Evolutionary conservation across 92 coral and sea anemone species (phyloP).

Genomic region (Porites lobata): DNA sequence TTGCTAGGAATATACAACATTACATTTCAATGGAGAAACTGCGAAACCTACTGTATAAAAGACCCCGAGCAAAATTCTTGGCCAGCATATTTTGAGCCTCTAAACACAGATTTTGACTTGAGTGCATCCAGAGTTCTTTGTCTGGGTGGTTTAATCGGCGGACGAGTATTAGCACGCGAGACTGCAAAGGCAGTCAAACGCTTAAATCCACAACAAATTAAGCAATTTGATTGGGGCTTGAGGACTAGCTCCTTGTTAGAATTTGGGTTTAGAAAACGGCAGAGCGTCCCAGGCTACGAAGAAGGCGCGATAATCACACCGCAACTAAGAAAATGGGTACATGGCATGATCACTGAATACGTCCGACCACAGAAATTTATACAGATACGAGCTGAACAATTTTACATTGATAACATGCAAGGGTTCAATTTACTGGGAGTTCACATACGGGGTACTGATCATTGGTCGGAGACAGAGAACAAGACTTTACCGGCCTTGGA

Average conservation of each 20-base stretch:
- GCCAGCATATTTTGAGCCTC: constrained; percentile 78
- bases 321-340: constrained; percentile 48
- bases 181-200: not conserved
- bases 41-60: constrained; percentile 64
- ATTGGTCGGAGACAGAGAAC: constrained; percentile 34
- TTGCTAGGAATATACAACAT: constrained; percentile 43
- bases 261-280: constrained; percentile 35
- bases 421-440: constrained; percentile 51
- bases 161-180: constrained; percentile 1
- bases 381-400: constrained; percentile 4
- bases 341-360: constrained; percentile 27
- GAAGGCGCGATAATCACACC: constrained; percentile 36
- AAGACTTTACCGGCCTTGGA: constrained; percentile 29
- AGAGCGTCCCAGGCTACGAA: constrained; percentile 39
- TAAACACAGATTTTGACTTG: constrained; percentile 60
- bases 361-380: constrained; percentile 29
- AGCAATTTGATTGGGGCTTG: not conserved
- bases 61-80: constrained; percentile 72
- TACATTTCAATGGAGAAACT: constrained; percentile 74
- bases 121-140: constrained; percentile 54
- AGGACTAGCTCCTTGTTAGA: constrained; percentile 20
- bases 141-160: constrained; percentile 43
- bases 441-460: constrained; percentile 65
- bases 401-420: constrained; percentile 16
- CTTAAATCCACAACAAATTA: not conserved